A percentile compares a stretch with the other conserved stretches of the same genome.
Conservation (phyloP, 2,888 invertebrate genomes). For the Standfussiana lucernea region DNA sequence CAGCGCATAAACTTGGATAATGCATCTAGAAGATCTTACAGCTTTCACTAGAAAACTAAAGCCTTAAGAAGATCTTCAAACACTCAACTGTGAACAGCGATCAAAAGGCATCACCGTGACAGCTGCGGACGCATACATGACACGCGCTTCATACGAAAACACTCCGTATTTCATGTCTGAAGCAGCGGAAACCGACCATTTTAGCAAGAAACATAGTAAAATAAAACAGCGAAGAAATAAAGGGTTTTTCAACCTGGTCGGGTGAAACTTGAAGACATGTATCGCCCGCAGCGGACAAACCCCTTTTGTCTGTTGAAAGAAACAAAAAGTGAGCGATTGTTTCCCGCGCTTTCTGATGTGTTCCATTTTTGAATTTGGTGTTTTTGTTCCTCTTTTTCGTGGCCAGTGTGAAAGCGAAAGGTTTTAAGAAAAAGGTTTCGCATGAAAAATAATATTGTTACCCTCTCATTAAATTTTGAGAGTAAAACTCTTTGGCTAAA, state of each 20-base stretch:
- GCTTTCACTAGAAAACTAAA: constrained; percentile 5
- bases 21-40: neutral
- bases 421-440: constrained; percentile 40
- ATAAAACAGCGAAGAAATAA: constrained; percentile 60
- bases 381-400: constrained; percentile 55
- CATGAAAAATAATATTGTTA: constrained; percentile 8
- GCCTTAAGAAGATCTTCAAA: constrained; percentile 37
- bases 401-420: constrained; percentile 61
- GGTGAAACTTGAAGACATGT: constrained; percentile 77
- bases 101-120: constrained; percentile 80
- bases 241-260: constrained; percentile 76
- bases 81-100: constrained; percentile 63
- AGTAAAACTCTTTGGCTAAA: constrained; percentile 29
- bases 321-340: constrained; percentile 86
- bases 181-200: constrained; percentile 81
- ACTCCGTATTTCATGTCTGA: constrained; percentile 81
- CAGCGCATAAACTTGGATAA: constrained; percentile 5
- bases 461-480: constrained; percentile 34
- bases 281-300: constrained; percentile 81
- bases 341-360: constrained; percentile 77
- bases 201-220: constrained; percentile 69
- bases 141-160: constrained; percentile 79
- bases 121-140: constrained; percentile 81
- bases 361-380: constrained; percentile 70
- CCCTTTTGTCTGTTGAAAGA: constrained; percentile 82